Base-by-base conservation (phyloP, 2,888 invertebrate species). In the Nebria salina region DNA sequence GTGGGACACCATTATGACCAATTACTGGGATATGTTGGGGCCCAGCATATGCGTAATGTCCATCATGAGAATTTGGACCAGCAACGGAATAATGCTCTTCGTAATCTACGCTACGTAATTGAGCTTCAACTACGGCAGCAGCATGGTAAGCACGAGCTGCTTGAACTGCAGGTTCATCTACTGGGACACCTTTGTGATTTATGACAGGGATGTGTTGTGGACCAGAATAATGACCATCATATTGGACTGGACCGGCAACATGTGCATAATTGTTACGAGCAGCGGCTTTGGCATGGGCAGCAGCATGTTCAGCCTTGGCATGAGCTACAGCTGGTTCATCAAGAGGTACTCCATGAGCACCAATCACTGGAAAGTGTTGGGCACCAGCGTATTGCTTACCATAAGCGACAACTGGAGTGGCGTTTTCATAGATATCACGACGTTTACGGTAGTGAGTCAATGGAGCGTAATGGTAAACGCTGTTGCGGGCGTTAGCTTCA, bases 241-340 rank as follows among this genome's bases (percentile, higher is more conserved):
- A 85, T 26, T 85, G 85, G 82, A 86, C 84, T 77, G 85, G 83
- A 73, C 85, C 85, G 76, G 85, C 85, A 82, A 82, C 78, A 83
- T 42, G n/a, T 5, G 3, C 73, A 81, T 54, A 88, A 89, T 89
- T 89, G 88, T 86, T 89, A 88, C 82, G 8, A 13, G 89, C 86
- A 83, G 87, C 88, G 81, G 88, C 87, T 84, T 90, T 88, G 82
- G 88, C 87, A 83, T 92, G 89, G 82, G 92, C 91, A 83, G 92
- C 91, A 83, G 92, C 90, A 87, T 92, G 92, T 82, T 90, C 90
- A 84, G 91, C 91, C 85, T 91, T 91, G 80, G 92, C 92, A 83
- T 91, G 91, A 82, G 92, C 91, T 80, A 92, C 92, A 86, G 92
- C 92, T 68, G 91, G 91, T 84, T 91, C 91, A 85, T 91, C 92